Conservation (phyloP, 2,113 vertebrate species). For the Dolichallabes microphthalmus region DNA sequence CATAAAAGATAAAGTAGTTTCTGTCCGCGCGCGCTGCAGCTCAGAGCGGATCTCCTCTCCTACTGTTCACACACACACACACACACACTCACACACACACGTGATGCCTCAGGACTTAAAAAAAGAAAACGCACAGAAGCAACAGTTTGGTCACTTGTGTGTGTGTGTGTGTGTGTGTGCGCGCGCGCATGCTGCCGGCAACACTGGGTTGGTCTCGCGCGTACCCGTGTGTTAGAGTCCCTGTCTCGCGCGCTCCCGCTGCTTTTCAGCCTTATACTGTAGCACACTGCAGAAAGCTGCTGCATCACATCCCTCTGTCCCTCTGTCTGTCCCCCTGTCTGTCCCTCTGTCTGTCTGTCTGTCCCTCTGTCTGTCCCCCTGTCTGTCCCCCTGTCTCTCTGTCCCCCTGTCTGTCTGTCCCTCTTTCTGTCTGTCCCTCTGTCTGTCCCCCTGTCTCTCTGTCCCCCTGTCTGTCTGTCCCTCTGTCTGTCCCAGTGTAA, state of each 20-base stretch:
- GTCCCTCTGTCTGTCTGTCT: not conserved
- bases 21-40: not conserved
- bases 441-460: no score
- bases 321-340: not conserved
- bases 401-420: no score
- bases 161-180: conserved; percentile 70
- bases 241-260: conserved; percentile 43
- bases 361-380: not conserved
- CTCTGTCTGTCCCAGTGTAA: no score
- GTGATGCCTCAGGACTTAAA: not conserved
- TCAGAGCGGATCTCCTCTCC: not conserved
- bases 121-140: conserved; percentile 53
- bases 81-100: not conserved
- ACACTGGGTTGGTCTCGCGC: conserved; percentile 35
- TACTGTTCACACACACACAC: not conserved
- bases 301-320: not conserved
- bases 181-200: not conserved
- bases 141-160: conserved; percentile 79
- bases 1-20: not conserved
- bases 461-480: no score
- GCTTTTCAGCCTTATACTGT: conserved; percentile 6
- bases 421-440: no score
- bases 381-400: not conserved
- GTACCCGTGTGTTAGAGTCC: conserved; percentile 45
- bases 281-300: not conserved